These are phyloP conservation scores for Limnephilus auricula DNA, from an alignment of 2,888 invertebrate species.

Conservation along the genomic window DNA sequence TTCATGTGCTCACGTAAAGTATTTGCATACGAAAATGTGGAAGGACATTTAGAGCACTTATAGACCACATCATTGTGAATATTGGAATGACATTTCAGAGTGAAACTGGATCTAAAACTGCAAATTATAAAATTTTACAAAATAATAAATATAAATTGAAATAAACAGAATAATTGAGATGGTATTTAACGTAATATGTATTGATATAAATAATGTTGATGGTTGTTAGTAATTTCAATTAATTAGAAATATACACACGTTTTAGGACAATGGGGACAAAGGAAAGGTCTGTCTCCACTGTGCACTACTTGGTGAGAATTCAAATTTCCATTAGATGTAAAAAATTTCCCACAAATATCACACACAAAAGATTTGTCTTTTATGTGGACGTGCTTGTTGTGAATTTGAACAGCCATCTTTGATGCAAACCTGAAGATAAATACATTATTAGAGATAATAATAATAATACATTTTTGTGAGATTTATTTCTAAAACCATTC, in stretches of 20 bases:
- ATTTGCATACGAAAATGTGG: slow-evolving; percentile 55
- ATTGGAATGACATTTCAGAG: slow-evolving; percentile 59
- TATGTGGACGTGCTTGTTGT: slow-evolving; percentile 47
- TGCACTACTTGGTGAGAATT: slow-evolving; percentile 59
- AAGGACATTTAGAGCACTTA: slow-evolving; percentile 62
- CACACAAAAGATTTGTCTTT: slow-evolving; percentile 60
- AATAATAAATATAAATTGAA: background rate
- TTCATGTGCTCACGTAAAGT: slow-evolving; percentile 59
- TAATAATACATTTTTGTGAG: background rate
- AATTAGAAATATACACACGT: slow-evolving; percentile 35
- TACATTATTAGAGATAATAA: background rate
- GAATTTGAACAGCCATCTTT: slow-evolving; percentile 18
- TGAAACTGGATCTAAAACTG: slow-evolving; percentile 61
- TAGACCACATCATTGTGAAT: slow-evolving; percentile 58
- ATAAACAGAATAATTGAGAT: background rate
- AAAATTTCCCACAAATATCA: slow-evolving; percentile 60
- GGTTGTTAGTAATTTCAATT: background rate
- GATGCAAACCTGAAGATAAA: slow-evolving; percentile 18
- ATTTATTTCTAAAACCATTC: background rate
- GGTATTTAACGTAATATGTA: background rate
- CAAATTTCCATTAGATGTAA: slow-evolving; percentile 58
- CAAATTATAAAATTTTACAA: background rate
- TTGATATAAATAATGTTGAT: background rate
- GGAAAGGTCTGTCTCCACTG: slow-evolving; percentile 50
- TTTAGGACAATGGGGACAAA: slow-evolving; percentile 61